Base-by-base conservation (phyloP, 2,113 vertebrate species). In the Gymnocephalus cernua region DNA sequence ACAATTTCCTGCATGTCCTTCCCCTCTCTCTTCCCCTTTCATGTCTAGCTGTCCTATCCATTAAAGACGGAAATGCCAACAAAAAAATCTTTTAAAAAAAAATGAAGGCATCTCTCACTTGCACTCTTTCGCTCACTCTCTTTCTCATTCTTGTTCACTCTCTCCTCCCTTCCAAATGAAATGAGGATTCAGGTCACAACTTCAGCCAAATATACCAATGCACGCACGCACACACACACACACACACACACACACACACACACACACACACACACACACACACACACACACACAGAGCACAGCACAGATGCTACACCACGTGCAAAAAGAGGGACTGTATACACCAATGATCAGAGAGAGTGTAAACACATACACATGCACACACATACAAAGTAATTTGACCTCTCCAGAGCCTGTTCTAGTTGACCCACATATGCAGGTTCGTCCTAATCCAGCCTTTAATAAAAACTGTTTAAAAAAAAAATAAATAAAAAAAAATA, bases 351-450 rank as follows among this genome's bases (percentile, higher is more conserved):
- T 89, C 86, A 87, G 48, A 82, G 73, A 54, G 50, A 84, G 35
- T 32, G 63, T 76, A 87, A 85, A 86, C 83, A 85, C 61, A 59
- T 61, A 71, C 23, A 77, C 45, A 59, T 27, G 16, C 25, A 66
- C 29, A 63, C n/a, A 59, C 48, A 48, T 4, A 56, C 51, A 71
- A 53, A 77, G 66, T 77, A 29, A 73, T 80, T 21, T 86, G 82
- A 90, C 89, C 91, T 83, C 71, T 77, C 51, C 13, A 72, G 79
- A 85, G 89, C 62, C 48, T 63, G 72, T 70, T 86, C 47, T 51
- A 15, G 68, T 69, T 92, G 91, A 93, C 92, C 89, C 90, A 93
- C 75, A 93, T 89, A 84, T 74, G 35, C 83, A 86, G 69, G 27
- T 69, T 71, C 29, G 27, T 67, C 74, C 73, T 91, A 91, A 88